These are phyloP conservation scores for Drosophila funebris DNA, from an alignment of 1,140 invertebrate genomes.

Conservation along the genomic window DNA sequence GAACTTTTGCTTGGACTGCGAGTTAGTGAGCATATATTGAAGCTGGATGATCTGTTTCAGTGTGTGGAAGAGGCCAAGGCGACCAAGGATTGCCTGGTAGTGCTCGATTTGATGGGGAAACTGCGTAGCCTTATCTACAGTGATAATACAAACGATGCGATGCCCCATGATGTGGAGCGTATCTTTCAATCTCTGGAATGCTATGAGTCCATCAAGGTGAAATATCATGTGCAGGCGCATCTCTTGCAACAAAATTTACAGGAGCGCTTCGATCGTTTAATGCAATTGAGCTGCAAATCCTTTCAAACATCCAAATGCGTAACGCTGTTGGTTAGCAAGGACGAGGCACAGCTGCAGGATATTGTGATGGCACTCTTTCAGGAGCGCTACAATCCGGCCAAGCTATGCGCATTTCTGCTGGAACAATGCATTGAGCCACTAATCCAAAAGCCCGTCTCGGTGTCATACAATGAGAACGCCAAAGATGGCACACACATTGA, in stretches of 20 bases:
- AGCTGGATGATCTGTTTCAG: constrained; percentile 76
- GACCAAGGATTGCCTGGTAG: constrained; percentile 64
- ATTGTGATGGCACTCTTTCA: constrained; percentile 75
- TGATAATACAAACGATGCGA: constrained; percentile 29
- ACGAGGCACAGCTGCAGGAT: constrained; percentile 70
- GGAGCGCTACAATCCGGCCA: constrained; percentile 66
- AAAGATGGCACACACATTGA: constrained; percentile 29
- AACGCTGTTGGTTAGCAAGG: constrained; percentile 69
- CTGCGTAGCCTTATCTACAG: constrained; percentile 64
- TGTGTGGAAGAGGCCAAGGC: constrained; percentile 71
- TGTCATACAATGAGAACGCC: constrained; percentile 56
- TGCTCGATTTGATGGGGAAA: constrained; percentile 62
- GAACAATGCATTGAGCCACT: constrained; percentile 79
- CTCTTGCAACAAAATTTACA: constrained; percentile 75
- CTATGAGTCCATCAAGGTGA: constrained; percentile 74
- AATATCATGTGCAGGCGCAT: constrained; percentile 71
- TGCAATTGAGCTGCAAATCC: constrained; percentile 72
- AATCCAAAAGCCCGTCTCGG: constrained; percentile 70
- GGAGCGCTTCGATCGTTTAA: constrained; percentile 68
- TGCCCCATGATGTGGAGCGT: constrained; percentile 51
- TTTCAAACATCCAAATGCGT: constrained; percentile 76
- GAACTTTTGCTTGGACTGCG: constrained; percentile 66
- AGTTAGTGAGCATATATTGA: constrained; percentile 65
- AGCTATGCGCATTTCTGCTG: constrained; percentile 70
- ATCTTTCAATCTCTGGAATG: constrained; percentile 70